Conservation (phyloP, 2,797 vertebrate species). For the Urocyon cinereoargenteus region DNA sequence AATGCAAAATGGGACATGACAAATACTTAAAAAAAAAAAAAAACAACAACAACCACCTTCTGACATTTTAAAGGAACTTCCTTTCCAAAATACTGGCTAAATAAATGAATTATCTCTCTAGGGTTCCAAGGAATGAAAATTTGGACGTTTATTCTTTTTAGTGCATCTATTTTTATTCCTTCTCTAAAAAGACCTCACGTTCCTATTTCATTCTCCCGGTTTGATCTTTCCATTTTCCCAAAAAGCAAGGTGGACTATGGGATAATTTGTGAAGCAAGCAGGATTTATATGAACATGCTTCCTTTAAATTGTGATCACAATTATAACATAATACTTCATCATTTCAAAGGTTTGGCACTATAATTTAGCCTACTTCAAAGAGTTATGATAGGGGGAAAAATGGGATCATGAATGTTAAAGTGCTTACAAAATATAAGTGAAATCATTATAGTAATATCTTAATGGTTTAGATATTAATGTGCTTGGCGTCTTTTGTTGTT, state of each 20-base stretch:
- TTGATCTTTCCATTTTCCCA: conserved; percentile 40
- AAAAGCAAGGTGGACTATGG: conserved; percentile 28
- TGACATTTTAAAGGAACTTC: neutral
- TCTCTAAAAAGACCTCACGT: conserved; percentile 12
- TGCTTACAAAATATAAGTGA: neutral
- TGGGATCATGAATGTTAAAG: conserved; percentile 8
- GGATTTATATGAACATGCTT: conserved; percentile 25
- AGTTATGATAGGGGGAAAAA: conserved; percentile 23
- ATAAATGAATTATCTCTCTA: conserved; percentile 4
- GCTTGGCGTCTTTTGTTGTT: too few species aligned
- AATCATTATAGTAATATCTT: conserved; percentile 27
- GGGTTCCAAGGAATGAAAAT: conserved; percentile 44
- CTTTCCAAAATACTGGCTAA: conserved; percentile 31
- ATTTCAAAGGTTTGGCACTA: conserved; percentile 43
- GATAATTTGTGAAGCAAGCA: neutral
- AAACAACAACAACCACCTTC: neutral
- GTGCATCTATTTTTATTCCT: conserved; percentile 2
- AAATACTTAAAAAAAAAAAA: neutral
- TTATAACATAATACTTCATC: conserved; percentile 29
- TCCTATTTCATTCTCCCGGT: neutral
- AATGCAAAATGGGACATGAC: neutral
- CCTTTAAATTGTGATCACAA: neutral
- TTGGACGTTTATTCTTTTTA: conserved; percentile 31
- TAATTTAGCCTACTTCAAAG: neutral
- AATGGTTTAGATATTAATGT: neutral